A percentile compares a stretch with the other conserved stretches of the same genome.
Evolutionary conservation across 2,113 vertebrate species (phyloP).

Genomic region (Alethe diademata): DNA sequence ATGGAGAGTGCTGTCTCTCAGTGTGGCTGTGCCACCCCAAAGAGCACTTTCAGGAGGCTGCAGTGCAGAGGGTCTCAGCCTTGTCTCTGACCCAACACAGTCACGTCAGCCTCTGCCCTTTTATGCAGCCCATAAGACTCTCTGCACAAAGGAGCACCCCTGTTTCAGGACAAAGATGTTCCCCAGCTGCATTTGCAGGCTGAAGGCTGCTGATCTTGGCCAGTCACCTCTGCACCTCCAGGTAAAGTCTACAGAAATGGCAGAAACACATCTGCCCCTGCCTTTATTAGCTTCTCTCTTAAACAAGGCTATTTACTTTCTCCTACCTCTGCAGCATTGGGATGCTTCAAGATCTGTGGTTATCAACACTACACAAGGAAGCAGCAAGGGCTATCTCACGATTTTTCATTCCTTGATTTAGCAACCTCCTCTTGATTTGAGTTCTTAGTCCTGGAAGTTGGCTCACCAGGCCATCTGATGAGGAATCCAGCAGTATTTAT

Average conservation of each 20-base stretch:
- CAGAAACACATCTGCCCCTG: not conserved
- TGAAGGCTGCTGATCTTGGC: not conserved
- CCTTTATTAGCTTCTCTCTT: not conserved
- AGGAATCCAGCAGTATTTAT: not conserved
- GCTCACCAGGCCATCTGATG: slow-evolving; percentile 29
- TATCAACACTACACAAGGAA: not conserved
- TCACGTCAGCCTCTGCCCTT: fast-evolving
- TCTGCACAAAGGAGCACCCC: not conserved
- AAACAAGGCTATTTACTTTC: not conserved
- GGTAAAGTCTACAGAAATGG: not conserved
- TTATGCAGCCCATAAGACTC: not conserved
- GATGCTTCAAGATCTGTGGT: not conserved
- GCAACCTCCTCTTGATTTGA: not conserved
- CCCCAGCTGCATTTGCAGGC: not conserved
- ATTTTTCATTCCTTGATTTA: slow-evolving; percentile 3
- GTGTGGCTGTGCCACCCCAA: not conserved
- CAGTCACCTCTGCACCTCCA: not conserved
- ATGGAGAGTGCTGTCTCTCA: fast-evolving
- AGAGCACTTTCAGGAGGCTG: not conserved
- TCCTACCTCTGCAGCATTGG: not conserved
- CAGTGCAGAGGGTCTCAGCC: fast-evolving
- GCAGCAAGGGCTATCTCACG: not conserved
- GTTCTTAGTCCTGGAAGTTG: not conserved
- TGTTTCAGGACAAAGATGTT: not conserved
- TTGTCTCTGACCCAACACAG: fast-evolving